phyloP scores from a whole-genome alignment of 2,113 vertebrate genomes.

The Rhea americana region DNA sequence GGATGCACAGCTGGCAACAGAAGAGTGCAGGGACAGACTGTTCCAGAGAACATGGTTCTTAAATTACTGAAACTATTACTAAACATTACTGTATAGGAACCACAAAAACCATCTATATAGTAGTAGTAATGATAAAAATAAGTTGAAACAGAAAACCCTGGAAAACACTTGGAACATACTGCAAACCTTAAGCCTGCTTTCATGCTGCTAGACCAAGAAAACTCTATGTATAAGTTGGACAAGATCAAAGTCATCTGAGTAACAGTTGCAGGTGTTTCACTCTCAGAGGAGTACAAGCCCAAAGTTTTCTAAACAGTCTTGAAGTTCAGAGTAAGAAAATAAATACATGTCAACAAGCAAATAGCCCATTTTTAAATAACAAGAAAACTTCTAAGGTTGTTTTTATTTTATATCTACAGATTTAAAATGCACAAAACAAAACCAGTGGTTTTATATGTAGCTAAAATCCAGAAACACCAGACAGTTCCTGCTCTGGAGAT shows the following conservation, averaged over 20 bases:
- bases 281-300: not conserved
- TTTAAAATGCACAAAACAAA: not conserved
- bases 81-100: not conserved
- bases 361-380: not conserved
- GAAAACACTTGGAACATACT: not conserved
- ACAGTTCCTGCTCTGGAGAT: not conserved
- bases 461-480: conserved; percentile 5
- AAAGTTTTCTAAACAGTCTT: not conserved
- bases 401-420: conserved; percentile 12
- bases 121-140: not conserved
- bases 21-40: not conserved
- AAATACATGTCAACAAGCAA: not conserved
- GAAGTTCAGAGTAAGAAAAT: not conserved
- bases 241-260: not conserved
- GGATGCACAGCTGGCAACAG: not conserved
- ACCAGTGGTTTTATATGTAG: not conserved
- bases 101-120: not conserved
- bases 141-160: not conserved
- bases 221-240: not conserved
- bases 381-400: not conserved
- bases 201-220: not conserved
- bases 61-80: not conserved
- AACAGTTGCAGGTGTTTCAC: not conserved
- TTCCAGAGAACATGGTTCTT: not conserved
- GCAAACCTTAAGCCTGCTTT: not conserved